Evolutionary conservation across 1,140 invertebrate species (phyloP), one percentile per base, ranked within the genome.

Genomic region (Sinonovacula constricta): DNA sequence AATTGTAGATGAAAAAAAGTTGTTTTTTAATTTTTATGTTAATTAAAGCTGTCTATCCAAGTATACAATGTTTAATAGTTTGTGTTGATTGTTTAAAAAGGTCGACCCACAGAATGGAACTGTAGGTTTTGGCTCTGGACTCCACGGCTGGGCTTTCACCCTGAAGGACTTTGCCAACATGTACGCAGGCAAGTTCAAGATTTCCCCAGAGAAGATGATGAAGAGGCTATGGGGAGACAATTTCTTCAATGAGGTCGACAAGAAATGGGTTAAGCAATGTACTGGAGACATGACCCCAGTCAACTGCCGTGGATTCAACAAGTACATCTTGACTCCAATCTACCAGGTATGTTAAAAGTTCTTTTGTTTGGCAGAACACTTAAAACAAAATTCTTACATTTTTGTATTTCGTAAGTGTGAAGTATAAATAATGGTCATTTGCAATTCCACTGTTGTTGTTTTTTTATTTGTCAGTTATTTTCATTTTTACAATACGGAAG

Each of bases 91-190:
- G 57, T 75, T n/a, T n/a, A n/a, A n/a, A n/a, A n/a, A 94, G 94
- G 94, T 99, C 84, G 97, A 99, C 91, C 98, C 98, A 68, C 96
- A 96, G 92, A 97, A 97, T 92, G 99, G 98, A 88, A 99, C 97
- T 80, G 98, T 99, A 81, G 99, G 99, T 90, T 99, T 99, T 92
- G 99, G 99, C 80, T 99, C 98, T 45, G 99, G 93, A 60, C 95
- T 99, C 65, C 99, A 99, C 91, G 98, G 98, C 68, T 99, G 99
- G 99, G 99, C 99, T 67, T 99, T 99, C 91, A 99, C 98, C 65
- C 93, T 99, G 51, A 99, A 99, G 93, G 98, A 99, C 93, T 99
- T 99, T 93, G 94, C 98, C 70, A 97, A 99, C 92, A 98, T 99
- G 95, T 99, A 99, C 91, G 95, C 97, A 36, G 96, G 96, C 86